Percentiles rank a stretch among this genome's conserved stretches.
Evolutionary conservation across 2,888 invertebrate genomes (phyloP).

Genomic region (Sesamia inferens): DNA sequence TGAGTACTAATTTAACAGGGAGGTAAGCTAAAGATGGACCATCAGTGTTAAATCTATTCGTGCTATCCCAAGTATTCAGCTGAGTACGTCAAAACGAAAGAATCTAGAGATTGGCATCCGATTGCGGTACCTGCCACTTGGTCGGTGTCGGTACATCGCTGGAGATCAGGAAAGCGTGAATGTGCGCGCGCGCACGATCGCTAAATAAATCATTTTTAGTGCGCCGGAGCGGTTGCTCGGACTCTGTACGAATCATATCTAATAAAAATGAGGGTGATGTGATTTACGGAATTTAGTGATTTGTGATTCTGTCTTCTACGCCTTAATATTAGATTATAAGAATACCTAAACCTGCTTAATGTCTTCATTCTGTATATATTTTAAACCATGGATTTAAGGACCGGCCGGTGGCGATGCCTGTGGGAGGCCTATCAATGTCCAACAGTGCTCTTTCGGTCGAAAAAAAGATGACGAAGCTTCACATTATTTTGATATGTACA

Average conservation of each 20-base stretch:
- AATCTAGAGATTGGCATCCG: constrained; percentile 68
- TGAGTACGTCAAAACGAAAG: constrained; percentile 32
- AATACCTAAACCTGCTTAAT: not conserved
- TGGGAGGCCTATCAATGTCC: not conserved
- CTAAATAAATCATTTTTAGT: constrained; percentile 60
- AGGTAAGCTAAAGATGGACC: not conserved
- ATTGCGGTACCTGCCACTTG: constrained; percentile 47
- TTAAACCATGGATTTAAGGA: not conserved
- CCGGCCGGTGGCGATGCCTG: not conserved
- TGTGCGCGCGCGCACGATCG: constrained; percentile 65
- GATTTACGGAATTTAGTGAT: constrained; percentile 20
- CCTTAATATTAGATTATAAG: not conserved
- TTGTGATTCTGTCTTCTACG: not conserved
- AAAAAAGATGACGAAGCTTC: not conserved
- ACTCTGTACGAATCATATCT: constrained; percentile 41
- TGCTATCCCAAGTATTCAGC: constrained; percentile 9
- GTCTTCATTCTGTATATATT: not conserved
- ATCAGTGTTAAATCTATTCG: not conserved
- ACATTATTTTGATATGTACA: not conserved
- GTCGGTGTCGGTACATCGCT: constrained; percentile 54
- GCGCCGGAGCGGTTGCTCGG: constrained; percentile 50
- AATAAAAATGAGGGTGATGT: constrained; percentile 33
- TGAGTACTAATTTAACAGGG: not conserved
- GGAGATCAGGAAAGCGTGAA: constrained; percentile 83
- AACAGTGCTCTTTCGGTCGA: too few relatives aligned